Evolutionary conservation across 2,888 invertebrate species (phyloP).

Genomic region (Conus canariensis): DNA sequence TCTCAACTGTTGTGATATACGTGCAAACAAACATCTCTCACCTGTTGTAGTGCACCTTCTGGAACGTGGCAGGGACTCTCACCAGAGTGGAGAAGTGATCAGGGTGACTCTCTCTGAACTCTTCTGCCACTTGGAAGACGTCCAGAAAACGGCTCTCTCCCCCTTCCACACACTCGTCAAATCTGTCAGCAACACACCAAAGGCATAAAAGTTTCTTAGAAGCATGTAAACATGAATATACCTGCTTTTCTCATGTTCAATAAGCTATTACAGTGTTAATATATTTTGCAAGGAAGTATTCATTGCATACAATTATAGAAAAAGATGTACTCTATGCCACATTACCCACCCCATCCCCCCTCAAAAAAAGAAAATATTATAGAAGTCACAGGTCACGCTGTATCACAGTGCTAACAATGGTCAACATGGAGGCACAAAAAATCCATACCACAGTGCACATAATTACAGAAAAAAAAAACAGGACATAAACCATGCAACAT

Average conservation of each 20-base stretch:
- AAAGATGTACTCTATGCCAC: no score
- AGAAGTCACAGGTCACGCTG: no score
- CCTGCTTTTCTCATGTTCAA: not conserved
- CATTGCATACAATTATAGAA: no score
- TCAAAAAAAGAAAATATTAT: no score
- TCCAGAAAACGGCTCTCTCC: slow-evolving; percentile 72
- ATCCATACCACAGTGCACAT: not conserved
- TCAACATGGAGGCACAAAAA: no score
- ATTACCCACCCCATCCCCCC: no score
- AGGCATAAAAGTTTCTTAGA: not conserved
- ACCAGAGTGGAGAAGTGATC: slow-evolving; percentile 65
- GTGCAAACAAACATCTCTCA: slow-evolving; percentile 27
- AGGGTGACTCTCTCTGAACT: slow-evolving; percentile 61
- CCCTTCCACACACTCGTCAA: slow-evolving; percentile 68
- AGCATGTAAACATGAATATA: not conserved
- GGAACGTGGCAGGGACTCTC: slow-evolving; percentile 72
- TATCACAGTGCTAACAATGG: no score
- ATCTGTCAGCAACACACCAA: slow-evolving; percentile 61
- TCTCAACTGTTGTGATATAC: no score
- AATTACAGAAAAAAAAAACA: not conserved
- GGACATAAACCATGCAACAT: no score
- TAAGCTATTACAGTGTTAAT: no score
- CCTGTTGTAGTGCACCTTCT: slow-evolving; percentile 73
- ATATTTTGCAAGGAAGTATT: no score
- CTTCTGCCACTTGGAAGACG: slow-evolving; percentile 67